Conservation (phyloP, 1,140 invertebrate genomes). For the Cardiocondyla obscurior region DNA sequence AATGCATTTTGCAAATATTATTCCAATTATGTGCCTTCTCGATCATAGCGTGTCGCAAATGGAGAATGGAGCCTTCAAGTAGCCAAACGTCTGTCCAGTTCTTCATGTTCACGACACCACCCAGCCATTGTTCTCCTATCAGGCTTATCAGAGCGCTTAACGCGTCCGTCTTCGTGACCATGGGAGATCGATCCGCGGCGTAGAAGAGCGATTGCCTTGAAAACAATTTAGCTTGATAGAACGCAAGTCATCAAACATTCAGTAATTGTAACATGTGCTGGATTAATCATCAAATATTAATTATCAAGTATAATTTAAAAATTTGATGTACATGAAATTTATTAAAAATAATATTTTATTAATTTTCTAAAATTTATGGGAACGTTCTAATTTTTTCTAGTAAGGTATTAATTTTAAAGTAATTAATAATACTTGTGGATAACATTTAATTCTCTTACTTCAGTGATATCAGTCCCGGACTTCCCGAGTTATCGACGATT, state of each 20-base stretch:
- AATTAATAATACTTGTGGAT: background rate
- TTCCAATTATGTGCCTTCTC: conserved; percentile 72
- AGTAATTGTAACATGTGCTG: background rate
- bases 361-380: background rate
- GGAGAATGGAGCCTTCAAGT: conserved; percentile 77
- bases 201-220: conserved; percentile 72
- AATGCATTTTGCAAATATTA: background rate
- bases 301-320: background rate
- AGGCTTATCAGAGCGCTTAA: conserved; percentile 68
- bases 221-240: conserved; percentile 30
- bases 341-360: background rate
- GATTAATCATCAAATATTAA: conserved; percentile 3
- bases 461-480: conserved; percentile 83
- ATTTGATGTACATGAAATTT: background rate
- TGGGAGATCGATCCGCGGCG: conserved; percentile 68
- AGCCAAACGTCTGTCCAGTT: conserved; percentile 81
- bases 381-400: background rate
- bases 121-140: conserved; percentile 82
- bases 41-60: conserved; percentile 74
- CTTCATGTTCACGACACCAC: conserved; percentile 81
- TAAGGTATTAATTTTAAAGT: background rate
- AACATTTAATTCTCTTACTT: conserved; percentile 73
- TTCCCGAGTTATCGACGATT: conserved; percentile 80
- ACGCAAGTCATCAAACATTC: background rate
- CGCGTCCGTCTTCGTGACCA: conserved; percentile 63